Percentiles rank a stretch among this genome's conserved stretches.
Evolutionary conservation across 2,113 vertebrate genomes (phyloP).

Genomic region (Protobothrops mucrosquamatus): DNA sequence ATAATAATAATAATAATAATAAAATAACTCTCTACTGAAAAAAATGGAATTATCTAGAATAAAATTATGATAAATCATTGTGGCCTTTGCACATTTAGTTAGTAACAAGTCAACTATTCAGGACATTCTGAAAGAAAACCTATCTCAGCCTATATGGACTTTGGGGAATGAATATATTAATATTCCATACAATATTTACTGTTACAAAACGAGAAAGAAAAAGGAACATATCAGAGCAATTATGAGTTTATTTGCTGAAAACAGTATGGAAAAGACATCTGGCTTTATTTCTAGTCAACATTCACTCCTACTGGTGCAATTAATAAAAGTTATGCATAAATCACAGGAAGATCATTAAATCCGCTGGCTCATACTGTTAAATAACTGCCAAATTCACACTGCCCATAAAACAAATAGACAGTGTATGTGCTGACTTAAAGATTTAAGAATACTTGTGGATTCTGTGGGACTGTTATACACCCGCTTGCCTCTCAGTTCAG

Average conservation of each 20-base stretch:
- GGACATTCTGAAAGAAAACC: background rate
- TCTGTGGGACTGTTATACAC: constrained; percentile 28
- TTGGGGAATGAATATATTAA: constrained; percentile 24
- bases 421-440: constrained; percentile 51
- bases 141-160: constrained; percentile 21
- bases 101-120: background rate
- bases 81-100: constrained; percentile 27
- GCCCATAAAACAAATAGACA: constrained; percentile 53
- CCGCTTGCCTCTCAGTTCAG: constrained; percentile 28
- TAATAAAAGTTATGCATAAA: constrained; percentile 72
- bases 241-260: constrained; percentile 55
- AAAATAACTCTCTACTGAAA: background rate
- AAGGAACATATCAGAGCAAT: constrained; percentile 29
- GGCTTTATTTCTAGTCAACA: constrained; percentile 64
- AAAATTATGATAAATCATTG: background rate
- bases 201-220: constrained; percentile 2
- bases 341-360: constrained; percentile 73
- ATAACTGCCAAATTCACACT: constrained; percentile 71
- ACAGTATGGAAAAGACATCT: constrained; percentile 55
- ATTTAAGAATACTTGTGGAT: constrained; percentile 39
- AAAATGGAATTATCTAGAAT: background rate
- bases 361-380: constrained; percentile 63
- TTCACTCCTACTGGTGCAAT: constrained; percentile 70
- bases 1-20: background rate
- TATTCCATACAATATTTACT: background rate